phyloP scores from a whole-genome alignment of 2,113 vertebrate genomes.

The Leucoraja erinaceus region DNA sequence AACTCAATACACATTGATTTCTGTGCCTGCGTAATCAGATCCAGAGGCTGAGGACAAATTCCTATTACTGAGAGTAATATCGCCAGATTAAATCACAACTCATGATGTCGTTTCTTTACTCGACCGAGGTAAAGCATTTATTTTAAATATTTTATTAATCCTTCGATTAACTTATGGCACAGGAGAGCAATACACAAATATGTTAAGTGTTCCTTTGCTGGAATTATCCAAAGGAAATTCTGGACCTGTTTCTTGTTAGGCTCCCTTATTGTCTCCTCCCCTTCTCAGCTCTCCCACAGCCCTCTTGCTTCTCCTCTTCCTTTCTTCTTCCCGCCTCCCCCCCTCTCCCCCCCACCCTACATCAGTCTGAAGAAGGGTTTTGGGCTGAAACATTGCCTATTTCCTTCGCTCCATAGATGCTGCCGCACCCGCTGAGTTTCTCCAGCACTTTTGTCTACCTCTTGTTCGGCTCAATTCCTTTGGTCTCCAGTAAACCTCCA shows the following conservation, averaged over 20 bases:
- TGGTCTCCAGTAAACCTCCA: background rate
- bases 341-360: too few species aligned
- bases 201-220: background rate
- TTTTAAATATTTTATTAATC: slow-evolving; percentile 14
- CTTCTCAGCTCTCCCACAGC: too few species aligned
- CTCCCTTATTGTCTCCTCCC: background rate
- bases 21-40: too few species aligned
- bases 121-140: background rate
- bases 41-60: too few species aligned
- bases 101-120: background rate
- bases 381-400: too few species aligned
- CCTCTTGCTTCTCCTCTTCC: too few species aligned
- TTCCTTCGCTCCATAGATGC: too few species aligned
- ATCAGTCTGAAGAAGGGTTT: too few species aligned
- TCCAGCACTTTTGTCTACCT: too few species aligned
- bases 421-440: too few species aligned
- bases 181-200: background rate
- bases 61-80: background rate
- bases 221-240: background rate
- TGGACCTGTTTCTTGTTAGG: background rate
- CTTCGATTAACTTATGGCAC: background rate
- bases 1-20: too few species aligned
- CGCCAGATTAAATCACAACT: background rate
- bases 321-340: too few species aligned
- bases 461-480: background rate